These are phyloP conservation scores for Pharmacophagus antenor DNA, from an alignment of 2,888 invertebrate species.

Conservation along the genomic window DNA sequence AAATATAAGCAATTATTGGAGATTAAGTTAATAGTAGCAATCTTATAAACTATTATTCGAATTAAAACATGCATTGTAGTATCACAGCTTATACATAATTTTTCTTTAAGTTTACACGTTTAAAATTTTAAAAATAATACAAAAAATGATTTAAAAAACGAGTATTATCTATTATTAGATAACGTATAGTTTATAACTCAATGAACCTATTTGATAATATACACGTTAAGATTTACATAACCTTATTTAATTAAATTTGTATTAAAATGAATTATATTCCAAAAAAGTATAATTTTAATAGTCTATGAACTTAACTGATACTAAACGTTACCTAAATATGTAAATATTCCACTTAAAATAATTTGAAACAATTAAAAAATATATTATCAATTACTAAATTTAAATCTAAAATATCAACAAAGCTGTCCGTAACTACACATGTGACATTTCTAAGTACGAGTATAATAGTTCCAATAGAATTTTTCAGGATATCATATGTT, in stretches of 20 bases:
- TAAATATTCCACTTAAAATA: neutral
- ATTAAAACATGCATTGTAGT: conserved; percentile 52
- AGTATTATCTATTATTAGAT: conserved; percentile 1
- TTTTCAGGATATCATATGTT: neutral
- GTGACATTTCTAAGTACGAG: conserved; percentile 3
- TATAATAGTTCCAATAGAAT: neutral
- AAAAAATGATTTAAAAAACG: neutral
- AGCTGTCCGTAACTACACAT: neutral
- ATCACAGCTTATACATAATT: conserved; percentile 55
- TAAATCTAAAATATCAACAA: neutral
- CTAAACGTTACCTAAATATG: neutral
- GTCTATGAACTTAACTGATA: neutral
- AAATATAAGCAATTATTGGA: neutral
- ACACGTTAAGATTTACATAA: neutral
- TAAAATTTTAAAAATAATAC: neutral
- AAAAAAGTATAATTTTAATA: neutral
- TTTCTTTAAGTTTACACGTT: conserved; percentile 21
- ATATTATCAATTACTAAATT: neutral
- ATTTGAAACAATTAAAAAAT: neutral
- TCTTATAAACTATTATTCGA: conserved; percentile 14
- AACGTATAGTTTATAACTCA: neutral
- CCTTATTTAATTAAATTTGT: neutral
- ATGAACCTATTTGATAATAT: neutral
- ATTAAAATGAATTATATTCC: neutral
- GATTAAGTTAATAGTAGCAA: neutral